Conservation (phyloP, 1,140 invertebrate species). For the Temnothorax longispinosus region DNA sequence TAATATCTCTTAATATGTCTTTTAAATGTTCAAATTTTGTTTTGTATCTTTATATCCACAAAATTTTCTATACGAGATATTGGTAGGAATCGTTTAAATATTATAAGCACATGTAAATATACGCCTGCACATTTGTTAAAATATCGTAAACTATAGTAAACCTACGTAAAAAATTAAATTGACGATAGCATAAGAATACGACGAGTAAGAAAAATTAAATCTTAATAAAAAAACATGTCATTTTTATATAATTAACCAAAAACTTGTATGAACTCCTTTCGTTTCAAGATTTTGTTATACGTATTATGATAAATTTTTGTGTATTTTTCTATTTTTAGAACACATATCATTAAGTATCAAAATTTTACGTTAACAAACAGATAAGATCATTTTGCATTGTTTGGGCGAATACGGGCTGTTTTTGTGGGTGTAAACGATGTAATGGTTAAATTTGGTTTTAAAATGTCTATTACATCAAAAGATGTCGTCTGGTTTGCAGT, state of each 20-base stretch:
- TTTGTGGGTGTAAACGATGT: constrained; percentile 21
- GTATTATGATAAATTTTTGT: constrained; percentile 28
- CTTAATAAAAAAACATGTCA: neutral
- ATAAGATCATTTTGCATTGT: constrained; percentile 4
- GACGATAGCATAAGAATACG: neutral
- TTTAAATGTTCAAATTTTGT: constrained; percentile 15
- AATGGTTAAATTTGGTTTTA: constrained; percentile 41
- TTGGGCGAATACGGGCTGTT: constrained; percentile 37
- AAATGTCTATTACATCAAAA: constrained; percentile 24
- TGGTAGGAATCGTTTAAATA: neutral
- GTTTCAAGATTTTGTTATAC: constrained; percentile 12
- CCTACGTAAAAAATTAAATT: constrained; percentile 16
- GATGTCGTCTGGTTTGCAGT: constrained; percentile 34
- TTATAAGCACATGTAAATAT: constrained; percentile 6
- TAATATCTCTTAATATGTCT: neutral
- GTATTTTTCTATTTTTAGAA: constrained; percentile 33
- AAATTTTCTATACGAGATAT: constrained; percentile 10
- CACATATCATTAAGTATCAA: neutral
- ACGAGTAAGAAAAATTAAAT: neutral
- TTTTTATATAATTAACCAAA: constrained; percentile 5
- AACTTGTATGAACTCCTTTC: neutral
- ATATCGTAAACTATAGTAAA: constrained; percentile 1
- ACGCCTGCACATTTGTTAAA: constrained; percentile 14
- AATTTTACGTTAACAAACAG: neutral
- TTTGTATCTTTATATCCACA: constrained; percentile 6